Base-by-base conservation (phyloP, 2,113 vertebrate species). In the Albula glossodonta region DNA sequence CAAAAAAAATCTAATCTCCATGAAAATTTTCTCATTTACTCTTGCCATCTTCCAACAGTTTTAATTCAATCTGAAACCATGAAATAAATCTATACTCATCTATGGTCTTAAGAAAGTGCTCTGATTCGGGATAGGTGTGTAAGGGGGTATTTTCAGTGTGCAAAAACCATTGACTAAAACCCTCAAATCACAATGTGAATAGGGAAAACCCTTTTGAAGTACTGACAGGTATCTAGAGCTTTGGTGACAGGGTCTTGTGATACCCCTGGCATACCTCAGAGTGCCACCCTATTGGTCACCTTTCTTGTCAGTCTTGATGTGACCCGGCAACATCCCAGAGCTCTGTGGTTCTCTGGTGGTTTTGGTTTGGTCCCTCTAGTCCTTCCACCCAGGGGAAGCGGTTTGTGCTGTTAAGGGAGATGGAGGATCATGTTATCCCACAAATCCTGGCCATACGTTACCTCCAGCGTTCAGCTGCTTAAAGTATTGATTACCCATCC, bases 371-470 rank as follows among this genome's bases (percentile, higher is more conserved):
- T 25, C 22, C n/a, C 22, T 56, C 7, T 56, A 6, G 12, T 56
- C 53, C 53, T 56, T 7, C 53, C 6, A 12, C 53, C 53, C 7
- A 56, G 12, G 6, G 12, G 53, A 6, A 56, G 53, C 53, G 12
- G 7, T 0, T 56, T 12, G 7, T 56, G 53, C n/a, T 25, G n/a
- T 19, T 66, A 19, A 66, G 17, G 25, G 70, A 31, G n/a, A n/a
- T 10, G n/a, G 22, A 22, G 22, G 70, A n/a, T n/a, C 70, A 74
- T 9, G 70, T n/a, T 31, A 31, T 60, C 53, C 70, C 81, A 41
- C 81, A 79, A 66, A 70, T 52, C 82, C 83, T 17, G 82, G 86
- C 80, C 74, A 83, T 83, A 70, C n/a, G 86, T 79, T 53, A 87
- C 86, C 86, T 83, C 86, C 77, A 83, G 86, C 53, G 51, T 83